Conservation (phyloP, 2,888 invertebrate species). For the Apodemia zela region DNA sequence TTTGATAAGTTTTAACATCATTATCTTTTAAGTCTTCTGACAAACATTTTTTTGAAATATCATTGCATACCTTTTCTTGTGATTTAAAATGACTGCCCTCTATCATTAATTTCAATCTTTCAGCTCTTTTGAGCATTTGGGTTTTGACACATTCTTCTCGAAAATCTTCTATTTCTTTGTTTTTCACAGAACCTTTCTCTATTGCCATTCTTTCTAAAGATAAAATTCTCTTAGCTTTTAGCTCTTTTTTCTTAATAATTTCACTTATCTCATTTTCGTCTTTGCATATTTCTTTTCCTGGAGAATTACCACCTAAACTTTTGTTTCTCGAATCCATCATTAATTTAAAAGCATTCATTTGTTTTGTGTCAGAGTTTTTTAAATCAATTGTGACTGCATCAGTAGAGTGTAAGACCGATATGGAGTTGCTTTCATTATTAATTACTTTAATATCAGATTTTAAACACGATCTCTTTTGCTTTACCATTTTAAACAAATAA, state of each 20-base stretch:
- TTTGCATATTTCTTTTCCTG: conserved; percentile 72
- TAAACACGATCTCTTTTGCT: conserved; percentile 41
- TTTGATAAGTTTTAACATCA: conserved; percentile 1
- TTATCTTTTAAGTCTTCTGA: conserved; percentile 13
- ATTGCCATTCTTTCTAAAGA: conserved; percentile 83
- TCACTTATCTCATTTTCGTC: conserved; percentile 46
- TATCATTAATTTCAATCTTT: conserved; percentile 75
- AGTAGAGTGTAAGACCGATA: conserved; percentile 18
- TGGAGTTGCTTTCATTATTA: conserved; percentile 14
- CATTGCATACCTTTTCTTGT: conserved; percentile 30
- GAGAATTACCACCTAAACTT: conserved; percentile 82
- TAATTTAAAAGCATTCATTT: conserved; percentile 81
- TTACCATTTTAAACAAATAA: conserved; percentile 63
- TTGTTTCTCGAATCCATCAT: conserved; percentile 85
- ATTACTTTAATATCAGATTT: conserved; percentile 21
- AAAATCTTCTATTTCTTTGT: conserved; percentile 78
- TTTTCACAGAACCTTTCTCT: conserved; percentile 80
- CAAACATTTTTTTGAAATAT: conserved; percentile 19
- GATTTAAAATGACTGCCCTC: conserved; percentile 43
- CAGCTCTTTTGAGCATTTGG: conserved; percentile 82
- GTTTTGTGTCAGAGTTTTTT: conserved; percentile 44
- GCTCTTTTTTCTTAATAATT: conserved; percentile 45
- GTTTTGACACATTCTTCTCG: conserved; percentile 78
- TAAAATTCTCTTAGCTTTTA: conserved; percentile 71
- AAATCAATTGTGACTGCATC: conserved; percentile 31